Percentiles rank a stretch among this genome's conserved stretches.
Conservation (phyloP, 2,113 vertebrate genomes). For the Tyto alba region DNA sequence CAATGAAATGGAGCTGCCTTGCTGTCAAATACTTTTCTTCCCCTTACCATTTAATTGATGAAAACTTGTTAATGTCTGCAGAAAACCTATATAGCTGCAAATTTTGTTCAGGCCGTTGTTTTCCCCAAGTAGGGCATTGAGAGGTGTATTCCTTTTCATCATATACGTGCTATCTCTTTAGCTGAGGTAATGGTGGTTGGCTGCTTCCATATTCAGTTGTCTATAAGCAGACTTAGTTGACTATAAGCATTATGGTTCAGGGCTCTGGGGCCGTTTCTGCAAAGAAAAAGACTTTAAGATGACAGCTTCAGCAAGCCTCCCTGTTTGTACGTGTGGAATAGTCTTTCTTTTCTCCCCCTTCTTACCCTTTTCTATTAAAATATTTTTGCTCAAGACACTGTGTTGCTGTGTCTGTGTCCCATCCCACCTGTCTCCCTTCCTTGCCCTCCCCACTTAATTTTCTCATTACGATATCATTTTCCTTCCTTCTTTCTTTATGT, state of each 20-base stretch:
- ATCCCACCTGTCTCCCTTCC: rapidly evolving
- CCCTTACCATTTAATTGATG: neutral
- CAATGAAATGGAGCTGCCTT: neutral
- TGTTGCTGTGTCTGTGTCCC: neutral
- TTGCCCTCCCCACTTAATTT: neutral
- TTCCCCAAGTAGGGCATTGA: neutral
- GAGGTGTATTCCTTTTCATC: neutral
- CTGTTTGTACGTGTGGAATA: neutral
- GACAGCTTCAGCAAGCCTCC: neutral
- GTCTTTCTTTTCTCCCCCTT: neutral
- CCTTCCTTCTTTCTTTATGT: neutral
- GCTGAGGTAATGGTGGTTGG: neutral
- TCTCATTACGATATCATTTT: neutral
- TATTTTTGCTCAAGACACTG: neutral
- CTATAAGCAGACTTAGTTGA: neutral
- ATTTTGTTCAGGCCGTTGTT: neutral
- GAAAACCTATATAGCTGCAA: neutral
- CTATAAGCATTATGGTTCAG: neutral
- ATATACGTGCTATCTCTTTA: neutral
- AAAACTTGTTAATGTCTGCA: neutral
- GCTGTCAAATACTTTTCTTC: neutral
- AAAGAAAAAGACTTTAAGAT: neutral
- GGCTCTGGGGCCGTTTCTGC: neutral
- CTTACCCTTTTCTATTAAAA: neutral
- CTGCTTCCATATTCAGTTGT: neutral